phyloP scores from a whole-genome alignment of 1,140 invertebrate genomes.

The Drosophila navojoa region DNA sequence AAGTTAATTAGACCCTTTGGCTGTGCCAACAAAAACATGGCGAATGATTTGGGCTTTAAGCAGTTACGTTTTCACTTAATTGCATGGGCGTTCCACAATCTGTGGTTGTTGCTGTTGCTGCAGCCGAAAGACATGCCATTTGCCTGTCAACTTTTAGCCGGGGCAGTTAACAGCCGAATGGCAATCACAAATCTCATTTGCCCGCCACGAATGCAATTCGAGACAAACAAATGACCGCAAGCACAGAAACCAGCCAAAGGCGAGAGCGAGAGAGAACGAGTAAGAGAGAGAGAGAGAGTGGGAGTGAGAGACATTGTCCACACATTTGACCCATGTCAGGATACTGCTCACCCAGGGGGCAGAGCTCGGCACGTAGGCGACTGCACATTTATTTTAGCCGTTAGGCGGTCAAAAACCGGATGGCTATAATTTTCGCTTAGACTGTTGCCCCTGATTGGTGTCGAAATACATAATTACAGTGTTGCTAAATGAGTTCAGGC shows the following conservation, averaged over 20 bases:
- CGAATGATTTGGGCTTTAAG: slow-evolving; percentile 42
- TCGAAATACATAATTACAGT: background rate
- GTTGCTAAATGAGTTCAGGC: background rate
- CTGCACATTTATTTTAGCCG: background rate
- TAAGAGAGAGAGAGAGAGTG: background rate
- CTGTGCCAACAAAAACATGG: slow-evolving; percentile 17
- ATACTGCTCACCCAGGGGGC: background rate
- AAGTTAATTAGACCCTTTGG: slow-evolving; percentile 61
- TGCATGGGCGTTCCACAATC: slow-evolving; percentile 43
- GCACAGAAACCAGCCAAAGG: background rate
- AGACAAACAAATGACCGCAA: slow-evolving; percentile 47
- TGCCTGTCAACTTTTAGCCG: slow-evolving; percentile 1
- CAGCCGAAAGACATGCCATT: slow-evolving; percentile 2
- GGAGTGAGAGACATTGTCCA: background rate
- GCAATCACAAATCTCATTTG: slow-evolving; percentile 59
- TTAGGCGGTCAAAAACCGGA: background rate
- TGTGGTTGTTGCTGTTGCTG: background rate
- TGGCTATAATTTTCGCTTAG: no score
- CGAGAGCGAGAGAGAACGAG: background rate
- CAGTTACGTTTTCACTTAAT: slow-evolving; percentile 61
- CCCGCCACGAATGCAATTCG: slow-evolving; percentile 59
- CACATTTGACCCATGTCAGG: no score
- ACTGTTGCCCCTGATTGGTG: background rate
- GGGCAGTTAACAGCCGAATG: slow-evolving; percentile 6
- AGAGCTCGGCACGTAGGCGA: background rate